These are phyloP conservation scores for Hirundo rustica DNA, from an alignment of 2,797 vertebrate species.

Conservation along the genomic window DNA sequence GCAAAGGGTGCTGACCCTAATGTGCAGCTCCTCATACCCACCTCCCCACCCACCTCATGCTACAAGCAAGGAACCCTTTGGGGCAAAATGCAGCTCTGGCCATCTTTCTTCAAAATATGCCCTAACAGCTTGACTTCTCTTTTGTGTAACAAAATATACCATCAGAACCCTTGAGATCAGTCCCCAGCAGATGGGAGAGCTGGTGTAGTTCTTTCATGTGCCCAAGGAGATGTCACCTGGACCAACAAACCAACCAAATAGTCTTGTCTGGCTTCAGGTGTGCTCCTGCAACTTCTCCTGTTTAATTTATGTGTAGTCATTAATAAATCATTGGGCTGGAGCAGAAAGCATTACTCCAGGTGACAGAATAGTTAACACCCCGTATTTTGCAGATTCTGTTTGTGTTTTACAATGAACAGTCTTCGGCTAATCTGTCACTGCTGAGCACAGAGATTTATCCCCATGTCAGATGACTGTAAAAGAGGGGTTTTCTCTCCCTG, in stretches of 20 bases:
- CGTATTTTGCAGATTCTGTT: background rate
- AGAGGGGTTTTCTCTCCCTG: background rate
- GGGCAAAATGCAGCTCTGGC: background rate
- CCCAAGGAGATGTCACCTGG: background rate
- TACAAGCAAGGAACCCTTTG: background rate
- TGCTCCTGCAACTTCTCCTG: conserved; percentile 17
- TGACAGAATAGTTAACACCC: conserved; percentile 20
- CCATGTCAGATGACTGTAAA: background rate
- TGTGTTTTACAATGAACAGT: background rate
- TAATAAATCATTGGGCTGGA: conserved; percentile 44
- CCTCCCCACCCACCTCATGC: fast-evolving
- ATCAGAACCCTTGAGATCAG: background rate
- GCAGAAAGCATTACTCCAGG: conserved; percentile 23
- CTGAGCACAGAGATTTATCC: background rate
- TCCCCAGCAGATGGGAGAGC: background rate
- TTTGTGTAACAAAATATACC: background rate
- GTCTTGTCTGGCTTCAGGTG: conserved; percentile 20
- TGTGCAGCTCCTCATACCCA: background rate
- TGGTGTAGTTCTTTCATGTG: background rate
- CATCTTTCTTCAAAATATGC: background rate
- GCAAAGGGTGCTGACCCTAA: background rate
- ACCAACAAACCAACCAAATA: background rate
- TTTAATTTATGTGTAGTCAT: conserved; percentile 46
- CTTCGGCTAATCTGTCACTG: background rate
- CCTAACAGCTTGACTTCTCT: background rate